Percentiles rank a stretch among this genome's conserved stretches.
Conservation (phyloP, 2,888 invertebrate species). For the Noctua janthina region DNA sequence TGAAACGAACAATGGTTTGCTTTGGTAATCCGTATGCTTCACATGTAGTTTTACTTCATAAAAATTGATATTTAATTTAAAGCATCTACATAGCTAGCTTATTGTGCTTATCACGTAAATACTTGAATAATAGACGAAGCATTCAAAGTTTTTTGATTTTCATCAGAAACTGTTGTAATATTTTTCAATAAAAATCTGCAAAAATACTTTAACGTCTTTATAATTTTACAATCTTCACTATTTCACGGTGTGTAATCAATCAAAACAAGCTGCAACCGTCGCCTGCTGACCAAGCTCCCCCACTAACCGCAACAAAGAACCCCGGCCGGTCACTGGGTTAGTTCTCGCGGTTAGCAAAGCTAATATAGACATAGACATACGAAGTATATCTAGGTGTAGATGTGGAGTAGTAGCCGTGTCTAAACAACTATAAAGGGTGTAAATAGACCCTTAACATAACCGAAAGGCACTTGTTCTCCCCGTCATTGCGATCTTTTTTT, state of each 20-base stretch:
- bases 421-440: too few relatives aligned
- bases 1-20: background rate
- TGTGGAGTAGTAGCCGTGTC: background rate
- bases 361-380: background rate
- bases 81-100: too few relatives aligned
- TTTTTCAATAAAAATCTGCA: too few relatives aligned
- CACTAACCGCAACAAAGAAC: constrained; percentile 39
- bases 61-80: background rate
- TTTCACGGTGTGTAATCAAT: constrained; percentile 11
- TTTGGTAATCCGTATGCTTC: background rate
- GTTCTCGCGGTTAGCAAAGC: constrained; percentile 25
- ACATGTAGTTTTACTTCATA: background rate
- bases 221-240: background rate
- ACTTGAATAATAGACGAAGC: too few relatives aligned
- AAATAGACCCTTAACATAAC: too few relatives aligned
- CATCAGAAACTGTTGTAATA: too few relatives aligned
- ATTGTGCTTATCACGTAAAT: too few relatives aligned
- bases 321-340: constrained; percentile 46
- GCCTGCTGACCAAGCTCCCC: constrained; percentile 34
- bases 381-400: background rate
- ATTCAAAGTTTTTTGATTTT: too few relatives aligned
- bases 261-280: constrained; percentile 10
- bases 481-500: too few relatives aligned
- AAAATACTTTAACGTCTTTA: too few relatives aligned
- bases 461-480: too few relatives aligned